A percentile compares a stretch with the other conserved stretches of the same genome.
Evolutionary conservation across 2,113 vertebrate genomes (phyloP).

Genomic region (Chamaea fasciata): DNA sequence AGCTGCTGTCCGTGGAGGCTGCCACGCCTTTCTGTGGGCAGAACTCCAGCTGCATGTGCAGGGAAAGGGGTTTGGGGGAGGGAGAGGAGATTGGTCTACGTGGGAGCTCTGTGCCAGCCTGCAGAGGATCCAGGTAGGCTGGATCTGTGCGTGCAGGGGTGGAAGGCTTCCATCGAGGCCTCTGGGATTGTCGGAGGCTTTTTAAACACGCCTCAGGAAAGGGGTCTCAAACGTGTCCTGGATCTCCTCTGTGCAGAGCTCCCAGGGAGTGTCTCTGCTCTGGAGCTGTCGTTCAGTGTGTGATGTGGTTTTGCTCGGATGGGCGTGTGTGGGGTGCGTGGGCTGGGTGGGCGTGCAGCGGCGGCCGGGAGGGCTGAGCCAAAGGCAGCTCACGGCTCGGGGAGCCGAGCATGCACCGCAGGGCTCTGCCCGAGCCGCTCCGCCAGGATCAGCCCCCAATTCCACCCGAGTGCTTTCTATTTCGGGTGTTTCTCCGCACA

Average conservation of each 20-base stretch:
- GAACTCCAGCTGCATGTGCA: not conserved
- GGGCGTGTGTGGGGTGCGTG: not conserved
- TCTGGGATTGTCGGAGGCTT: not conserved
- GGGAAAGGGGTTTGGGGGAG: not conserved
- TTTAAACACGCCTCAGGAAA: not conserved
- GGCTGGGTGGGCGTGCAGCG: not conserved
- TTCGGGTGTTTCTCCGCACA: not conserved
- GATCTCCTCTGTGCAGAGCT: not conserved
- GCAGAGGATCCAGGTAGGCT: not conserved
- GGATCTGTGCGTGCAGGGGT: not conserved
- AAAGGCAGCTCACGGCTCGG: not conserved
- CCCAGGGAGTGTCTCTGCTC: not conserved
- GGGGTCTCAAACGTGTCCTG: rapidly evolving
- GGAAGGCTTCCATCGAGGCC: not conserved
- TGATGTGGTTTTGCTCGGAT: not conserved
- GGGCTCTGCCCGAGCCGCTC: not conserved
- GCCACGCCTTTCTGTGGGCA: not conserved
- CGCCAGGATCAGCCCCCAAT: rapidly evolving
- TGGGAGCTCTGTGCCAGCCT: not conserved
- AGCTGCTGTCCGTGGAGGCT: not conserved
- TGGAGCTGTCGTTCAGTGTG: not conserved
- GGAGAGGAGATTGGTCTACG: rapidly evolving
- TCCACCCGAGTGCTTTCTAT: rapidly evolving
- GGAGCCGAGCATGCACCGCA: rapidly evolving
- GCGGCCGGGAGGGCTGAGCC: not conserved